Evolutionary conservation across 2,888 invertebrate genomes (phyloP), one percentile per base, ranked within the genome.

Genomic region (Cephus runcator): DNA sequence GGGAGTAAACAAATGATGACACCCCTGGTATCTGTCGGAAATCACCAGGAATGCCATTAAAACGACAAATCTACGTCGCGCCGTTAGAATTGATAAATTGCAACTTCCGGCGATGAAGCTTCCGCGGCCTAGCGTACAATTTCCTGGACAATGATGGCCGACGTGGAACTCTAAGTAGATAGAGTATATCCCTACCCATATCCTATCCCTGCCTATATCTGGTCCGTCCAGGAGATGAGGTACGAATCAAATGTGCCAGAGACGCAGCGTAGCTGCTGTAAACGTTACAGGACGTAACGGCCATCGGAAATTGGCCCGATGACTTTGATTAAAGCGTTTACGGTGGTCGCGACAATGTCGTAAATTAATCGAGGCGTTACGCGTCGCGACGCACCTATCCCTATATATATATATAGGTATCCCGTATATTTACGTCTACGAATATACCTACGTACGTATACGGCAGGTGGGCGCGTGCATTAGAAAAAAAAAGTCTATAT

Each of bases 241-340:
- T 56, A 56, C 9, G 56, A 23, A 23, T 56, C 56, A 9, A 56
- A 23, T 9, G 56, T 2, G 9, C 23, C 23, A 9, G 56, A 56
- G 23, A 56, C 23, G 9, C 9, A 80, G 78, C 77, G 81, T 81
- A 79, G 56, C 56, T 9, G 56, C 56, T 23, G 56, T 9, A 56
- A 56, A 9, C 23, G 23, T 56, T 56, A 75, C 80, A 85, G 83
- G 84, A 86, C 84, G 86, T 84, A 85, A 86, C 87, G 87, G 87
- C 86, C 87, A 90, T 90, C 90, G 91, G 91, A 90, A 90, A 91
- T 90, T 91, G 90, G 90, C 89, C 90, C 91, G 91, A 91, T 91
- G 91, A 90, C 91, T 91, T 90, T 91, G 90, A 91, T 91, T 91
- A 90, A 91, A 91, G 90, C 89, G 88, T 88, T 91, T 91, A 90